phyloP scores from a whole-genome alignment of 1,140 invertebrate genomes.

The Halictus rubicundus region DNA sequence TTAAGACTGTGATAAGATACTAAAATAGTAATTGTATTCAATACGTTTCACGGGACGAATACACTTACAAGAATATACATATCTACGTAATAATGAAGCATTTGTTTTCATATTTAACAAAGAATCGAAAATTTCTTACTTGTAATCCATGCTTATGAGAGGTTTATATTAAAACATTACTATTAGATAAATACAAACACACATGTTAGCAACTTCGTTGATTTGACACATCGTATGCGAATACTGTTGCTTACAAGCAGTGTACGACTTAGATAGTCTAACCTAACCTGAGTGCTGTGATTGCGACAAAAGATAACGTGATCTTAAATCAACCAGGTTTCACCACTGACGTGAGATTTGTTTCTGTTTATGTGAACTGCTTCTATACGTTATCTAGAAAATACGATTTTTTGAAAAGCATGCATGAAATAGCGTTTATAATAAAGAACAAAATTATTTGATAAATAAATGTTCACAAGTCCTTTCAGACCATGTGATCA shows the following conservation, averaged over 20 bases:
- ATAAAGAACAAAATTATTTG: neutral
- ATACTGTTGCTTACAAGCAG: neutral
- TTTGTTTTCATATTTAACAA: neutral
- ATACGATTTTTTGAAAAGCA: neutral
- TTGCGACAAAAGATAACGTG: conserved; percentile 5
- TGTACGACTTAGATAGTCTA: neutral
- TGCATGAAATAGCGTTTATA: neutral
- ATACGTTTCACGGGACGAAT: neutral
- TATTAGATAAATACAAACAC: conserved; percentile 46
- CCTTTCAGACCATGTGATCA: no score
- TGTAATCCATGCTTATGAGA: conserved; percentile 54
- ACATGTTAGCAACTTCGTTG: conserved; percentile 63
- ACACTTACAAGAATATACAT: neutral
- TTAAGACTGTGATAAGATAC: neutral
- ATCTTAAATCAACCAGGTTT: neutral
- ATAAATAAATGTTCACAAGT: neutral
- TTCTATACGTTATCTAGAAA: neutral
- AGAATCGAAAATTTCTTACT: conserved; percentile 34
- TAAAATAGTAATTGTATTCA: neutral
- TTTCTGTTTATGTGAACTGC: neutral
- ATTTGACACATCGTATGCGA: conserved; percentile 65
- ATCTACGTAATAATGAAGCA: neutral
- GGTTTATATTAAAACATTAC: conserved; percentile 34
- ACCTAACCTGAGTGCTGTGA: conserved; percentile 5
- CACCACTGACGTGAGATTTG: neutral